phyloP scores from a whole-genome alignment of 1,140 invertebrate species.

The Stratiolaelaps scimitus region DNA sequence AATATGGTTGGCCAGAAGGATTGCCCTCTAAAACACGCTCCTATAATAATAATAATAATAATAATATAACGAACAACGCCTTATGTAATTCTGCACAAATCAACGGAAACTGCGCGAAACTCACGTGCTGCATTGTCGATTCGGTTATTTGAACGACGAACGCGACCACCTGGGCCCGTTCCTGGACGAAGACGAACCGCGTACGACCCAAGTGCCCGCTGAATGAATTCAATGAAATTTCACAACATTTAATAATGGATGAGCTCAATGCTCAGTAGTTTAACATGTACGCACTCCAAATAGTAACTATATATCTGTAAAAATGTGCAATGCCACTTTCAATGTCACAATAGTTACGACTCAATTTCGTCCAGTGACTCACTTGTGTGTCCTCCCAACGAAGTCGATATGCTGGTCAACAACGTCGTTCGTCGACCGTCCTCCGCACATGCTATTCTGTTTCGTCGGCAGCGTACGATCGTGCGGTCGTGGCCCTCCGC shows the following conservation, averaged over 20 bases:
- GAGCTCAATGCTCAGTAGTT: not conserved
- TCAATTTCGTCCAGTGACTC: not conserved
- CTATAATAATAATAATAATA: not conserved
- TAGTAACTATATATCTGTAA: not conserved
- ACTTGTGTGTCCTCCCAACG: not conserved
- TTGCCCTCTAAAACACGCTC: not conserved
- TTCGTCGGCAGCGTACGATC: slow-evolving; percentile 32
- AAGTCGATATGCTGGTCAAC: slow-evolving; percentile 32
- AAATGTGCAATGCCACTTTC: no score
- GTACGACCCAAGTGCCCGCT: slow-evolving; percentile 16
- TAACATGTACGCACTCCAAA: not conserved
- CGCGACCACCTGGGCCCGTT: not conserved
- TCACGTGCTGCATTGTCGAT: slow-evolving; percentile 1
- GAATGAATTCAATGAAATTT: not conserved
- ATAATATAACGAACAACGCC: not conserved
- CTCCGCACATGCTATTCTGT: slow-evolving; percentile 34
- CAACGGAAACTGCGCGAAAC: not conserved
- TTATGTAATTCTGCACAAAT: not conserved
- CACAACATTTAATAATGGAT: not conserved
- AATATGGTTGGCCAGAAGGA: not conserved
- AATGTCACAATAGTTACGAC: no score
- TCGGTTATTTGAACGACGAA: slow-evolving; percentile 9
- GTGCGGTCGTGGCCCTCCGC: slow-evolving; percentile 31
- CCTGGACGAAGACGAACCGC: slow-evolving; percentile 20
- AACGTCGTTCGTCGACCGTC: slow-evolving; percentile 34